phyloP scores from a whole-genome alignment of 2,797 vertebrate species.

The Limosa lapponica region DNA sequence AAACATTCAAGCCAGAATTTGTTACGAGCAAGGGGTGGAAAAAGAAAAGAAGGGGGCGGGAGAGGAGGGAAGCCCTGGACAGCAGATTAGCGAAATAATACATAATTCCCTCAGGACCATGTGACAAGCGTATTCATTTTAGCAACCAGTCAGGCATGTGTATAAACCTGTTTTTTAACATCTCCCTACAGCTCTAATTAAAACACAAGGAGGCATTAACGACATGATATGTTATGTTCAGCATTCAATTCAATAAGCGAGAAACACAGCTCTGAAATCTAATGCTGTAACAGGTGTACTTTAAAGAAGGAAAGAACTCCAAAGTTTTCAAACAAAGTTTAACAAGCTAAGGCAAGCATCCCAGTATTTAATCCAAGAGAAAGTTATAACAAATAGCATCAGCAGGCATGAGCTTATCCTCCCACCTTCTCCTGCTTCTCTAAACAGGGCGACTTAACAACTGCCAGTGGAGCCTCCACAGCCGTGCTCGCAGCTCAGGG shows the following conservation, averaged over 20 bases:
- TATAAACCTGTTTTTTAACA: constrained; percentile 33
- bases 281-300: constrained; percentile 18
- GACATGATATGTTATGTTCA: background rate
- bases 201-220: background rate
- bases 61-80: background rate
- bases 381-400: constrained; percentile 5
- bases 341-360: background rate
- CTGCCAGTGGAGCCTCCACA: background rate
- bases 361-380: background rate
- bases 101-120: background rate
- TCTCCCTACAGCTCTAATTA: constrained; percentile 37
- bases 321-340: constrained; percentile 7
- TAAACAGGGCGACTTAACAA: background rate
- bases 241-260: background rate
- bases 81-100: background rate
- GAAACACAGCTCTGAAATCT: background rate
- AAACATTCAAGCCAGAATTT: background rate
- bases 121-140: background rate
- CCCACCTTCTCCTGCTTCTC: constrained; percentile 39
- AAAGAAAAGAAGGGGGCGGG: background rate
- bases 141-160: constrained; percentile 23
- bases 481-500: background rate
- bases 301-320: background rate
- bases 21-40: accelerated
- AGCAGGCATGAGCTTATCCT: constrained; percentile 39